A percentile compares a stretch with the other conserved stretches of the same genome.
phyloP scores from a whole-genome alignment of 2,113 vertebrate genomes.

The Planiliza haematocheilus region DNA sequence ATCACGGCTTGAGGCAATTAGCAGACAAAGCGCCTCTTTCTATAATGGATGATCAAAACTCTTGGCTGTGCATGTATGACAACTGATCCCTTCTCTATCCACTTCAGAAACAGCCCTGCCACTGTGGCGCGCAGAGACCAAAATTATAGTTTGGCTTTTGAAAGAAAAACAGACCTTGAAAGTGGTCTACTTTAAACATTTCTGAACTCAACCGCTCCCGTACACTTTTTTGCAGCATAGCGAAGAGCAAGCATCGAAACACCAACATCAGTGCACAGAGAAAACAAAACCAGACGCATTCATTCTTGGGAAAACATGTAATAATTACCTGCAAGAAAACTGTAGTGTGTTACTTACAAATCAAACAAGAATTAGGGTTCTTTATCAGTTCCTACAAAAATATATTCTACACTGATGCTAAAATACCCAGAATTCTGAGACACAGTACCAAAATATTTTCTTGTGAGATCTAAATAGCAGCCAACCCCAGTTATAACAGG shows the following conservation, averaged over 20 bases:
- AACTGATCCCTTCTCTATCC: constrained; percentile 59
- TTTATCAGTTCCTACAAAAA: constrained; percentile 86
- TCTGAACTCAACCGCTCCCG: not conserved
- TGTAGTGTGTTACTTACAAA: constrained; percentile 84
- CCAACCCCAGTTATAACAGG: constrained; percentile 82
- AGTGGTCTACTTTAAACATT: too few relatives aligned
- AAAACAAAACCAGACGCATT: constrained; percentile 43
- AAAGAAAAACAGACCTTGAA: not conserved
- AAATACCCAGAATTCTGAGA: constrained; percentile 81
- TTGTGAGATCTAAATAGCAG: constrained; percentile 85
- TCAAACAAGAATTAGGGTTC: constrained; percentile 74
- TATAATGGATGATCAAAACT: constrained; percentile 76
- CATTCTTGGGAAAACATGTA: constrained; percentile 67
- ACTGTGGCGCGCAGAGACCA: not conserved
- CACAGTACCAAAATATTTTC: constrained; percentile 86
- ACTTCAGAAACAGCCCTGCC: constrained; percentile 47
- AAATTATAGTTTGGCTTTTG: constrained; percentile 8
- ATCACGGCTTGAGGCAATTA: constrained; percentile 60
- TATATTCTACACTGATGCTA: constrained; percentile 83
- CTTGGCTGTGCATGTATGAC: constrained; percentile 68
- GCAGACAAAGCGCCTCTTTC: constrained; percentile 70
- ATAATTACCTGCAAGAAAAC: constrained; percentile 77
- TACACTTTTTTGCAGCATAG: not conserved
- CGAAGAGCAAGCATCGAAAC: not conserved
- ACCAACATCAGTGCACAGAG: not conserved